These are phyloP conservation scores for Hirundichthys speculiger DNA, from an alignment of 2,113 vertebrate genomes.

Conservation along the genomic window DNA sequence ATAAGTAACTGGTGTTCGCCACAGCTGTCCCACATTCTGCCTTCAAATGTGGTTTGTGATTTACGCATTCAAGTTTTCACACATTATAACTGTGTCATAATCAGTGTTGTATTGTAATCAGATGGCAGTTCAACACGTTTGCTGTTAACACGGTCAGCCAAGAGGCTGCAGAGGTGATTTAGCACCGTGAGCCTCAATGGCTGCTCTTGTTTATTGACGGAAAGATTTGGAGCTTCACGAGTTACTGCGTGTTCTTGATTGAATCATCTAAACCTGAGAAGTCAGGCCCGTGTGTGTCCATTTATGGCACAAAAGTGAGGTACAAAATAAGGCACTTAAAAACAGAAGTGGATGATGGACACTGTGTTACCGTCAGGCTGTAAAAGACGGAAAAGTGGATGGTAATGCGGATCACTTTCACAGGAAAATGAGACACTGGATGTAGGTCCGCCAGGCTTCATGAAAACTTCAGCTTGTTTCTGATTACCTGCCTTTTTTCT, in stretches of 20 bases:
- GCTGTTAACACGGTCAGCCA: conserved; percentile 12
- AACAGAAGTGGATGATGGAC: conserved; percentile 14
- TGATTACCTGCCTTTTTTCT: conserved; percentile 17
- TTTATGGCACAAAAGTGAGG: conserved; percentile 6
- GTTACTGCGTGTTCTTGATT: conserved; percentile 11
- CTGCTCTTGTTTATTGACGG: conserved; percentile 21
- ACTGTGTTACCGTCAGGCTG: background rate
- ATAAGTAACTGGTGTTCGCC: conserved; percentile 32
- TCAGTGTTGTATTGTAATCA: background rate
- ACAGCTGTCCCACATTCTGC: conserved; percentile 23
- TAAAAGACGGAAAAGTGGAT: background rate
- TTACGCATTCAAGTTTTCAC: conserved; percentile 10
- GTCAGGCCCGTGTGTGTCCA: background rate
- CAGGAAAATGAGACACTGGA: background rate
- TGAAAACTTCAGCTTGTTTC: conserved; percentile 24
- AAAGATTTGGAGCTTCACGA: conserved; percentile 12
- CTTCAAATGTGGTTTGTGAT: conserved; percentile 5
- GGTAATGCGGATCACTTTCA: background rate
- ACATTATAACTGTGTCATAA: background rate
- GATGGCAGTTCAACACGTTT: conserved; percentile 3
- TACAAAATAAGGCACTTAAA: conserved; percentile 25
- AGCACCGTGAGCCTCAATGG: conserved; percentile 10
- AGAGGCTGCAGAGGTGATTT: conserved; percentile 12
- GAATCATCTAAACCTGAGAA: conserved; percentile 16
- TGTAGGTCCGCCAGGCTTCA: conserved; percentile 1